Base-by-base conservation (phyloP, 2,888 invertebrate genomes). In the Tenthredo livida region DNA sequence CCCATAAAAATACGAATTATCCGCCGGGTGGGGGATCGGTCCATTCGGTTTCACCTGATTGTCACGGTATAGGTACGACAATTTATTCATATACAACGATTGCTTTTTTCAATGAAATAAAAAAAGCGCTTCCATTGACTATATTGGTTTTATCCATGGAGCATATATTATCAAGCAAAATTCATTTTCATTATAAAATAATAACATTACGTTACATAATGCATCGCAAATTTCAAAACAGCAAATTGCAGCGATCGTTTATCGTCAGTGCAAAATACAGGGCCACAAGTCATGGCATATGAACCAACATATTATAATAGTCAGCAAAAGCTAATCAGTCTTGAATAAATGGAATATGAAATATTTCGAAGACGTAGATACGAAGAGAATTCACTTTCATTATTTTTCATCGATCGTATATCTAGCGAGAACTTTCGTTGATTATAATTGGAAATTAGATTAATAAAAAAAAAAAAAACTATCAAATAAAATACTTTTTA, bases 71-170 rank as follows among this genome's bases (percentile, higher is more conserved):
- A n/a, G n/a, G n/a, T n/a, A 15, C 29, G 33, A 61, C 0, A 61
- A 25, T n/a, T 54, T 67, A 33, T 33, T 15, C 12, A 12, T 0
- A 47, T 72, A 37, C 15, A 73, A 21, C 21, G 43, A 73, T 73
- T 21, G 40, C 25, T 73, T 43, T 43, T 73, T 73, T 29, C 54
- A 47, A 17, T 21, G n/a, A n/a, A 47, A 83, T 40, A 54, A 58
- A 83, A 47, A 29, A 50, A 83, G 65, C 83, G 50, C 70, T 33
- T 65, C 83, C 83, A 83, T 83, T 65, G 83, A 47, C 83, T 70
- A 70, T 83, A 33, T 43, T 25, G 21, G 70, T 83, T 80, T 83
- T 83, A 83, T 83, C 83, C 83, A 83, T 83, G 83, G 83, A 83
- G 70, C 47, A 70, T 10, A 67, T n/a, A 47, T 10, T 29, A 40